Percentiles rank a stretch among this genome's conserved stretches.
These are phyloP conservation scores for Cylindroiulus punctatus DNA, from an alignment of 2,888 invertebrate genomes.

Conservation along the genomic window DNA sequence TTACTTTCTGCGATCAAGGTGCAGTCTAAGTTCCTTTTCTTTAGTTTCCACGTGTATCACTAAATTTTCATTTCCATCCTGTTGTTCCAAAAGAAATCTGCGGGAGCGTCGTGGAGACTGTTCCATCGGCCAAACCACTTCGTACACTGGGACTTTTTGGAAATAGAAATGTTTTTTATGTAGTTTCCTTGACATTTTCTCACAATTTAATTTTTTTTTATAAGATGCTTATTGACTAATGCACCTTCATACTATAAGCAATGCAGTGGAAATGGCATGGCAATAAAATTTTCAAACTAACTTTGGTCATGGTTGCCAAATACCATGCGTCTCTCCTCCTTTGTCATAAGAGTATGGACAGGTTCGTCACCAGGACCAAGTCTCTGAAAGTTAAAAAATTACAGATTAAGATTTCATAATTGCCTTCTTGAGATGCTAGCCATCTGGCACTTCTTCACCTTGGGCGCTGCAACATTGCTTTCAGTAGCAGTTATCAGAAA, in stretches of 20 bases:
- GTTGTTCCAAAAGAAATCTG: not conserved
- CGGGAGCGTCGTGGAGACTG: not conserved
- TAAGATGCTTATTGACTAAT: too few relatives aligned
- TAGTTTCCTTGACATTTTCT: not conserved
- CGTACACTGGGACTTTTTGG: conserved; percentile 42
- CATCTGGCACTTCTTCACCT: not conserved
- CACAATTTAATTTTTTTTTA: too few relatives aligned
- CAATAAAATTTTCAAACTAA: not conserved
- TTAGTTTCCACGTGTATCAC: not conserved
- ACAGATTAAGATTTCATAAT: not conserved
- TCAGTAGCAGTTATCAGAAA: not conserved
- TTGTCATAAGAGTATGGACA: not conserved
- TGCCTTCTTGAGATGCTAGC: not conserved
- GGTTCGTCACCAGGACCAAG: not conserved
- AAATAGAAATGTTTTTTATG: not conserved
- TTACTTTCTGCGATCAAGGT: conserved; percentile 15
- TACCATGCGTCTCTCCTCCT: conserved; percentile 28
- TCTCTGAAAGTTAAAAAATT: not conserved
- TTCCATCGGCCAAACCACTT: conserved; percentile 4
- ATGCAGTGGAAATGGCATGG: too few relatives aligned
- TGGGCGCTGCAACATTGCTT: not conserved
- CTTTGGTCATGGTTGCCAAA: conserved; percentile 30
- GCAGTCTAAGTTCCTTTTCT: conserved; percentile 26
- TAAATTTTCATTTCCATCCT: not conserved
- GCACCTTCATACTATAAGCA: too few relatives aligned